Base-by-base conservation (phyloP, 2,797 vertebrate genomes). In the Pseudomugil gertrudae region DNA sequence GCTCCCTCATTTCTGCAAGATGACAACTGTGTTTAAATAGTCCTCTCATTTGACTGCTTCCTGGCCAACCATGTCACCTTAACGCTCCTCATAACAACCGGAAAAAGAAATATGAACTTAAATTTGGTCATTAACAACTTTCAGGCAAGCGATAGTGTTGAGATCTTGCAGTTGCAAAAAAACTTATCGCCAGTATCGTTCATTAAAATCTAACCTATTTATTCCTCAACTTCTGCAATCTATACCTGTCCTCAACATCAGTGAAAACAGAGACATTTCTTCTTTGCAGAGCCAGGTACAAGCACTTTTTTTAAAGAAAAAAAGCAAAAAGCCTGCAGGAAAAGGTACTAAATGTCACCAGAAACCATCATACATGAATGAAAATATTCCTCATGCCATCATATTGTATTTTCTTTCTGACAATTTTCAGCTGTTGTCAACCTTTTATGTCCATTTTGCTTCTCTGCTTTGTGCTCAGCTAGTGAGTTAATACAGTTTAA, bases 1-100 rank as follows among this genome's bases (percentile, higher is more conserved):
- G 63, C 51, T 51, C 36, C 55, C 57, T 62, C 13, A 23, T 26
- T 60, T 60, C 74, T 69, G 72, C 74, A 65, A 70, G 65, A 75
- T n/a, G 52, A 60, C 21, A 53, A 43, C 56, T 21, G 60, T 14
- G 3, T 69, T 65, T 35, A 62, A 74, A 67, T 50, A 66, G 50
- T 61, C 27, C 57, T 57, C 53, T 59, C 33, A 33, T 47, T 59
- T 52, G 24, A 45, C 21, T 52, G 24, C 50, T 29, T 43, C 57
- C 51, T 32, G 21, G 27, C 63, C 14, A 47, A 30, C 9, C 30
- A 5, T n/a, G 36, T 59, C 40, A 29, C 21, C 29, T 56, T 2
- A 62, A 45, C 56, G 36, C 27, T 21, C 17, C n/a, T 38, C 19
- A 19, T 27, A 51, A 15, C 40, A 30, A 66, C 69, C 67, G 63